A percentile compares a stretch with the other conserved stretches of the same genome.
Conservation (phyloP, 2,888 invertebrate species). For the Eupithecia subfuscata region DNA sequence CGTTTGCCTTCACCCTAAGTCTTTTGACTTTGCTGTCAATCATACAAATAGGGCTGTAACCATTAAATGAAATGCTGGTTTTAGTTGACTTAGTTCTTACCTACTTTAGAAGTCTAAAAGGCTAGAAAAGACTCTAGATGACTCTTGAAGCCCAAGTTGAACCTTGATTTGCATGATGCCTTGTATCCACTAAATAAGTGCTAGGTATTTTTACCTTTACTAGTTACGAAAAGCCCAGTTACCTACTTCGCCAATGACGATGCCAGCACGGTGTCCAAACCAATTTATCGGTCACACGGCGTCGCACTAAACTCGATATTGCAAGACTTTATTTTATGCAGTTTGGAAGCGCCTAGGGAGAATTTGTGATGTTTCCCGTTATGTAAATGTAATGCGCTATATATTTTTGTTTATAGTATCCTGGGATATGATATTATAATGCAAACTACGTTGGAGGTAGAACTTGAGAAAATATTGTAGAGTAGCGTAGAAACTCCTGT, state of each 20-base stretch:
- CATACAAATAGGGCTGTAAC: background rate
- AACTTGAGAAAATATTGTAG: constrained; percentile 9
- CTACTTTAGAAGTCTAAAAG: too few relatives aligned
- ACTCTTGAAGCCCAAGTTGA: background rate
- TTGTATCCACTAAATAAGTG: background rate
- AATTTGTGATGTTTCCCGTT: constrained; percentile 28
- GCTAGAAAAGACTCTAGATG: background rate
- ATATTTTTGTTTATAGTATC: constrained; percentile 14
- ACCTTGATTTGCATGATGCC: background rate
- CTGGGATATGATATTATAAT: constrained; percentile 8
- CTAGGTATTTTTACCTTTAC: background rate
- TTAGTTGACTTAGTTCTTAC: background rate
- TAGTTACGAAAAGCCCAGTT: background rate
- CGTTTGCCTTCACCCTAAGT: too few relatives aligned
- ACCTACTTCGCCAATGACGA: background rate
- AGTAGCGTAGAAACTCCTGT: background rate
- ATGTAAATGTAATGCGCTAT: constrained; percentile 20
- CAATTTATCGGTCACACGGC: background rate
- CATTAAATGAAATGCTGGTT: background rate
- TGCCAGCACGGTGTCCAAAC: background rate
- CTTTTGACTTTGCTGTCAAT: background rate
- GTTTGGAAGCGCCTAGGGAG: constrained; percentile 28
- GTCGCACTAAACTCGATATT: constrained; percentile 24
- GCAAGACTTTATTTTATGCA: constrained; percentile 36
- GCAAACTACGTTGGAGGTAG: constrained; percentile 4